Evolutionary conservation across 2,113 vertebrate species (phyloP).

Genomic region (Dipodomys stephensi): DNA sequence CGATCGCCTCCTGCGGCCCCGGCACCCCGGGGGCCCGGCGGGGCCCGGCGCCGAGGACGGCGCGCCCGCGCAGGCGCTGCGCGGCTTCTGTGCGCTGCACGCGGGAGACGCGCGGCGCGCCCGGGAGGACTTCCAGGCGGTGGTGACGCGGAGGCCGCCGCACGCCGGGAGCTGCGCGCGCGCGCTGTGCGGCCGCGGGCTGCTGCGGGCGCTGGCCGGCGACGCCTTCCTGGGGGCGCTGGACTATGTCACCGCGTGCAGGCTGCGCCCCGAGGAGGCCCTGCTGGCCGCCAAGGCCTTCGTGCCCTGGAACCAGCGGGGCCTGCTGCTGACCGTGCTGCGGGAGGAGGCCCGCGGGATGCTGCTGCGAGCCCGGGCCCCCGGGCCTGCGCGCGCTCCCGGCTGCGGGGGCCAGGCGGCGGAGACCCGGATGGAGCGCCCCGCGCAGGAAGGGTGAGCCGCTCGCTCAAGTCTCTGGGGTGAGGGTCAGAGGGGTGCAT

Average conservation of each 20-base stretch:
- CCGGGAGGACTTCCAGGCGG: slow-evolving; percentile 93
- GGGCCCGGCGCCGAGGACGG: slow-evolving; percentile 81
- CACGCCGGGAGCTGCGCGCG: slow-evolving; percentile 93
- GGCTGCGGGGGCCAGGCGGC: background rate
- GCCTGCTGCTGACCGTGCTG: slow-evolving; percentile 92
- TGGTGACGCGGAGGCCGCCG: slow-evolving; percentile 91
- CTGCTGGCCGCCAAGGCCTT: slow-evolving; percentile 92
- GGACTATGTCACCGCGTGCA: slow-evolving; percentile 95
- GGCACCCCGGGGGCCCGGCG: slow-evolving; percentile 86
- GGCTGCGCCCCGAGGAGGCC: slow-evolving; percentile 91
- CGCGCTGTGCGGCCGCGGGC: slow-evolving; percentile 95
- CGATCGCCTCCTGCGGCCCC: slow-evolving; percentile 87
- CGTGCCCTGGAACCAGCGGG: slow-evolving; percentile 96
- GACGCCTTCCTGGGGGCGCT: slow-evolving; percentile 91
- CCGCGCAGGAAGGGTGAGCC: slow-evolving; percentile 85
- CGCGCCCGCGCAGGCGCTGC: slow-evolving; percentile 91
- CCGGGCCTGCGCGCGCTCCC: background rate
- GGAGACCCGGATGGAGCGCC: background rate
- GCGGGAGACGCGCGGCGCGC: slow-evolving; percentile 87
- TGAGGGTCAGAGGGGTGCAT: no score
- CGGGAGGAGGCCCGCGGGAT: slow-evolving; percentile 94
- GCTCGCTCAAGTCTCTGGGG: rapidly evolving
- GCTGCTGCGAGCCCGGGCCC: slow-evolving; percentile 86
- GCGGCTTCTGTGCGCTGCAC: slow-evolving; percentile 93
- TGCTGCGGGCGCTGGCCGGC: slow-evolving; percentile 90